Evolutionary conservation across 2,888 invertebrate genomes (phyloP).

Genomic region (Parnassius glacialis): DNA sequence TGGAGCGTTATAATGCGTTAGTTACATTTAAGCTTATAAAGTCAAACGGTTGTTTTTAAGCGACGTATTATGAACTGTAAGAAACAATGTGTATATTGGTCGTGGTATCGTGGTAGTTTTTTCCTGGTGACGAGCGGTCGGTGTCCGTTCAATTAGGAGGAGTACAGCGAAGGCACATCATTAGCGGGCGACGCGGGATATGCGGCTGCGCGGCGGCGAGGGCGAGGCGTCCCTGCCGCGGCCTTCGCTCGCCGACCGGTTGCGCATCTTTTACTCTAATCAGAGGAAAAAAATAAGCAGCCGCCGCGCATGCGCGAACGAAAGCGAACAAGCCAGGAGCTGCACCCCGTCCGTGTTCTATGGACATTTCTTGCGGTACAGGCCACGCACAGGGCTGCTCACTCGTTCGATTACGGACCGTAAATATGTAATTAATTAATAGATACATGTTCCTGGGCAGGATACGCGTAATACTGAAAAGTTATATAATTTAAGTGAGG

Average conservation of each 20-base stretch:
- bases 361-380: slow-evolving; percentile 68
- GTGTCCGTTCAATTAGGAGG: slow-evolving; percentile 74
- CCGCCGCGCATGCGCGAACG: slow-evolving; percentile 62
- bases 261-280: slow-evolving; percentile 78
- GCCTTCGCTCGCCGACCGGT: slow-evolving; percentile 75
- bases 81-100: slow-evolving; percentile 49
- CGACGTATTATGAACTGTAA: slow-evolving; percentile 45
- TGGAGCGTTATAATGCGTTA: not conserved
- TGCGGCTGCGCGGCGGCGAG: slow-evolving; percentile 28
- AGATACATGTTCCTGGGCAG: not conserved
- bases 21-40: not conserved
- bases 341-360: slow-evolving; percentile 66
- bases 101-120: slow-evolving; percentile 52
- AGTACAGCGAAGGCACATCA: slow-evolving; percentile 70
- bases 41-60: slow-evolving; percentile 25
- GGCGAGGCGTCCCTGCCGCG: slow-evolving; percentile 54
- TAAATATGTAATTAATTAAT: slow-evolving; percentile 7
- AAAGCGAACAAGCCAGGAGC: slow-evolving; percentile 70
- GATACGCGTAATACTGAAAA: not conserved
- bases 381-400: slow-evolving; percentile 28
- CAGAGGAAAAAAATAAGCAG: slow-evolving; percentile 65
- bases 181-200: slow-evolving; percentile 56
- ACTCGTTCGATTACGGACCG: slow-evolving; percentile 1
- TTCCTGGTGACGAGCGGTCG: slow-evolving; percentile 58
- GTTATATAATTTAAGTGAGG: not conserved